Base-by-base conservation (phyloP, 2,113 vertebrate genomes). In the Fulica atra region DNA sequence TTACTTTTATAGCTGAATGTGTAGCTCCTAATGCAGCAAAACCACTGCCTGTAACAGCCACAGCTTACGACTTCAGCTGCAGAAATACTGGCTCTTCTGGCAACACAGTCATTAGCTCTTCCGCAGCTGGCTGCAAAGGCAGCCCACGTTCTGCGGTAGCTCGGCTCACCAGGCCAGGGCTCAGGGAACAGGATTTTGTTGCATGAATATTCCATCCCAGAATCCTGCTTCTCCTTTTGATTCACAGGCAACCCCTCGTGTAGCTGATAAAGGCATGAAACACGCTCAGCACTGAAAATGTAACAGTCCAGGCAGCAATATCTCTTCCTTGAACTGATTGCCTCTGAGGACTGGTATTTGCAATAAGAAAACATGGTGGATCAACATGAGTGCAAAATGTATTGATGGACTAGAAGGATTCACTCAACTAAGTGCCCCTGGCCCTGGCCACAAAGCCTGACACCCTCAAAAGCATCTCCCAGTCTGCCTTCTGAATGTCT, bases 1-100 rank as follows among this genome's bases (percentile, higher is more conserved):
- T 42, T 87, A 76, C 25, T 80, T 92, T 61, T 56, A 66, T 11
- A 85, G 81, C 66, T 59, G 65, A 81, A 36, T 5, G 24, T 87
- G 72, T 59, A 54, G 48, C 56, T 85, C 24, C 48, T 66, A 88
- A 53, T 88, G 92, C 92, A 92, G 85, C 51, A 96, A 88, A 92
- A 17, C 7, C 83, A 35, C 57, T 54, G 93, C 46, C 86, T 69
- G 48, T 64, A 76, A 38, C 70, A 89, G 77, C 57, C 36, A 6
- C 3, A 54, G 70, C 72, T 83, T 19, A 72, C 28, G 63, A 40
- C 69, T 72, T 63, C 61, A 79, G 82, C 80, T 90, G 88, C 90
- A 96, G 83, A 81, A 78, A 29, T 33, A 48, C 48, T 57, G 59
- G 31, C 51, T 92, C 23, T 38, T 70, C 71, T 83, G 66, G 46